Conservation (phyloP, 2,113 vertebrate species). For the Takifugu bimaculatus region DNA sequence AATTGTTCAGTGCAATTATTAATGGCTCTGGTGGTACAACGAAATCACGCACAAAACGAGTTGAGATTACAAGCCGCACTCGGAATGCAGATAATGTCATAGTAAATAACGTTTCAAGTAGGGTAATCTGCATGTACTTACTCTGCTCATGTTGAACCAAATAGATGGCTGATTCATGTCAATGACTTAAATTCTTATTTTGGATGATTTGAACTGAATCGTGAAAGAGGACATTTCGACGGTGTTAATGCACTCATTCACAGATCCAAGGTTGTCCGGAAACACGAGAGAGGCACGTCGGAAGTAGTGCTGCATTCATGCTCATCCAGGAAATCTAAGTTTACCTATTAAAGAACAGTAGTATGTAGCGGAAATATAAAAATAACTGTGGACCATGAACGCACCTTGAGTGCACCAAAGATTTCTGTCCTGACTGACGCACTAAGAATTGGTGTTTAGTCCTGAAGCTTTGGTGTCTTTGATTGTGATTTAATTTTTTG, state of each 20-base stretch:
- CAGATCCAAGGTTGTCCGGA: slow-evolving; percentile 20
- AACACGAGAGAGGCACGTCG: neutral
- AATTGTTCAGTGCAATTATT: neutral
- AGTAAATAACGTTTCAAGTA: no score
- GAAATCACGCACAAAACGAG: neutral
- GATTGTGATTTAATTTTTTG: neutral
- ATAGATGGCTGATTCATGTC: neutral
- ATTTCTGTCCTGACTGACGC: slow-evolving; percentile 24
- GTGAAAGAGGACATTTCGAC: neutral
- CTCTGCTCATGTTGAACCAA: neutral
- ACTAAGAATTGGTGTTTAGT: neutral
- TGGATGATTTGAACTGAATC: neutral
- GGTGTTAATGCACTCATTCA: neutral
- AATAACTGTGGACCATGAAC: slow-evolving; percentile 15
- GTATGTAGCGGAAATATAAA: neutral
- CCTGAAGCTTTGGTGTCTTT: neutral
- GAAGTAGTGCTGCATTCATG: slow-evolving; percentile 6
- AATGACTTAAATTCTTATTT: neutral
- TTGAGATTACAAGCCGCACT: no score
- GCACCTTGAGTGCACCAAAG: slow-evolving; percentile 14
- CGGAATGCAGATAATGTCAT: no score
- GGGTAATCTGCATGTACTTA: slow-evolving; percentile 18
- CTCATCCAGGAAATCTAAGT: no score
- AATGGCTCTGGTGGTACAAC: neutral
- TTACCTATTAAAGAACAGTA: neutral